Conservation (phyloP, 2,113 vertebrate species). For the Clarias magur region DNA sequence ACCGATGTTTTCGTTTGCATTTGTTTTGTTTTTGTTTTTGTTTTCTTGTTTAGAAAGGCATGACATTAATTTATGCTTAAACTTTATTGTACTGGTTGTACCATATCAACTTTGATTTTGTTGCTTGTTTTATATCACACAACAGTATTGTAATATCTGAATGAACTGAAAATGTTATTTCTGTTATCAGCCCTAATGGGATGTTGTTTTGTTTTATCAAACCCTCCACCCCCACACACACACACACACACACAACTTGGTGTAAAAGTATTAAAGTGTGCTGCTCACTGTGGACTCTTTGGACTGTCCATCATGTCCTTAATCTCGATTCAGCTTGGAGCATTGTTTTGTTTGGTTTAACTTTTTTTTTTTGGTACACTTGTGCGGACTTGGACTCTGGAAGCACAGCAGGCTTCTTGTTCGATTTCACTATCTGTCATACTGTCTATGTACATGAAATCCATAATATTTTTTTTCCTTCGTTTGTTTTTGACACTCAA, state of each 20-base stretch:
- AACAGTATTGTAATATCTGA: conserved; percentile 73
- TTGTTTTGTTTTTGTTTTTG: conserved; percentile 45
- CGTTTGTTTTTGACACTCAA: conserved; percentile 24
- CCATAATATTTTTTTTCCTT: conserved; percentile 13
- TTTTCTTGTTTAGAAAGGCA: conserved; percentile 42
- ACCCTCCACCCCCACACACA: not conserved
- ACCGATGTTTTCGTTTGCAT: conserved; percentile 24
- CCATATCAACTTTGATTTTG: conserved; percentile 44
- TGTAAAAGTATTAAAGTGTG: conserved; percentile 63
- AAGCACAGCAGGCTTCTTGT: conserved; percentile 40
- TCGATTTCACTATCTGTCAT: conserved; percentile 21
- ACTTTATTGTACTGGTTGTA: conserved; percentile 52
- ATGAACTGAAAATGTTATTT: conserved; percentile 50
- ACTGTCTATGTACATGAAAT: conserved; percentile 42
- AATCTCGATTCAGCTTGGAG: conserved; percentile 9
- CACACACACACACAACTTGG: conserved; percentile 5
- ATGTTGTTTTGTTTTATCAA: conserved; percentile 57
- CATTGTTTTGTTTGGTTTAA: not conserved
- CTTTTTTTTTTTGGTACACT: conserved; percentile 16
- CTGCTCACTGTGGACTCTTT: conserved; percentile 61
- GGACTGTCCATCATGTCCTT: conserved; percentile 40
- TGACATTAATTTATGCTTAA: conserved; percentile 51
- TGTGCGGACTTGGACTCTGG: conserved; percentile 26
- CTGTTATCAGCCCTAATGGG: conserved; percentile 45
- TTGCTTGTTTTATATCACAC: conserved; percentile 55